phyloP scores from a whole-genome alignment of 2,113 vertebrate species.

The Tyto alba region DNA sequence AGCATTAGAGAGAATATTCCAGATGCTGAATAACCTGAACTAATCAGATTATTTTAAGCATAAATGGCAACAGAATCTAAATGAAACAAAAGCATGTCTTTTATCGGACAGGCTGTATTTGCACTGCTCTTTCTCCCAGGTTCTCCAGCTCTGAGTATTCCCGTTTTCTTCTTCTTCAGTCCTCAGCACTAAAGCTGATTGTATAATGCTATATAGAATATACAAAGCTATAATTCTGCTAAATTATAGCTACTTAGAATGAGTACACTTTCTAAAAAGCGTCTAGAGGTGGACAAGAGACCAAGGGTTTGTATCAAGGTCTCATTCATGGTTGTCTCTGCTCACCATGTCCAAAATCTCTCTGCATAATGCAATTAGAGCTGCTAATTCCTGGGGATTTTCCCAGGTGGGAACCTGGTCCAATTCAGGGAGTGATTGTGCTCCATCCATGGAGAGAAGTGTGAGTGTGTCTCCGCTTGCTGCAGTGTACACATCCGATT shows the following conservation, averaged over 20 bases:
- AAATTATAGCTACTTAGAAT: neutral
- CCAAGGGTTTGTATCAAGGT: neutral
- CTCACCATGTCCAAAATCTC: neutral
- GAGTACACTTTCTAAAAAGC: neutral
- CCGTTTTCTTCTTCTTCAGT: neutral
- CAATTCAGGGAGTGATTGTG: neutral
- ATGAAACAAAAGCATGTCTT: neutral
- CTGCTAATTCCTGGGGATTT: neutral
- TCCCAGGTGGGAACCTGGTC: neutral
- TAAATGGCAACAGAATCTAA: neutral
- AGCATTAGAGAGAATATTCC: neutral
- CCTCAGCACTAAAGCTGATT: neutral
- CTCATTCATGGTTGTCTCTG: neutral
- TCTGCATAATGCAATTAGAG: neutral
- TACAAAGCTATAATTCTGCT: neutral
- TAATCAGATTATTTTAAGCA: neutral
- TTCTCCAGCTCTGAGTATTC: neutral
- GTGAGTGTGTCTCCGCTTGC: neutral
- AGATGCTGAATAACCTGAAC: neutral
- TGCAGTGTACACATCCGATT: neutral
- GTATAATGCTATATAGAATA: neutral
- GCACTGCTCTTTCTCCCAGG: neutral
- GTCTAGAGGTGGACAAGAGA: neutral
- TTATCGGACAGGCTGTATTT: neutral
- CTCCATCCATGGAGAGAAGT: neutral